Evolutionary conservation across 2,797 vertebrate genomes (phyloP), one percentile per base, ranked within the genome.

Genomic region (Lutjanus campechanus): DNA sequence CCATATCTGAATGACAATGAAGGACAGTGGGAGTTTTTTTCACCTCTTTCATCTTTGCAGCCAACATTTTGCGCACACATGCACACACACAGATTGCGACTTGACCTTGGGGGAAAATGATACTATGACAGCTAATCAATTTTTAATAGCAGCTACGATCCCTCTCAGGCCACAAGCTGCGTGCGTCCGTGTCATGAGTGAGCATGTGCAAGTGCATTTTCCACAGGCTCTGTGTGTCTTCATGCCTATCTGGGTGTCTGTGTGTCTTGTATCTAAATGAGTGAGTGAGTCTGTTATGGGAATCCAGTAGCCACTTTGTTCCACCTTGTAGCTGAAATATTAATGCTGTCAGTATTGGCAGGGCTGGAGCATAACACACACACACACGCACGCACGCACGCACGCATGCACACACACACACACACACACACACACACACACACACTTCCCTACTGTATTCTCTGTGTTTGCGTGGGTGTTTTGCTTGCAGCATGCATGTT

Each of bases 91-190:
- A 90, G 66, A 89, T 78, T 86, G 84, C 63, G 40, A 90, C 77
- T 90, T 93, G 92, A 95, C 94, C 93, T 95, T 93, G 92, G 82
- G 87, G 88, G 82, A 88, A 91, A 94, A 92, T 92, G 85, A 91
- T 89, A 81, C 84, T 73, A 86, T 88, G 89, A 91, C 91, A 91
- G 89, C 89, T 92, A 95, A 95, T 95, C 92, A 94, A 94, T 93
- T 93, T 95, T 94, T 94, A 94, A 95, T 93, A 93, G 91, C 82
- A 86, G 89, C 91, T 80, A 87, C 85, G 69, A 92, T 89, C 82
- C 76, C 80, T 91, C 82, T 89, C 77, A 84, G 85, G 81, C 89
- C 86, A 86, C 73, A 88, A 89, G 81, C 86, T 90, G 85, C 81
- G 86, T 72, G 76, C 15, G 5, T 74, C 72, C 76, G 69, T 89